Evolutionary conservation across 2,888 invertebrate species (phyloP).

Genomic region (Nomada hirtipes): DNA sequence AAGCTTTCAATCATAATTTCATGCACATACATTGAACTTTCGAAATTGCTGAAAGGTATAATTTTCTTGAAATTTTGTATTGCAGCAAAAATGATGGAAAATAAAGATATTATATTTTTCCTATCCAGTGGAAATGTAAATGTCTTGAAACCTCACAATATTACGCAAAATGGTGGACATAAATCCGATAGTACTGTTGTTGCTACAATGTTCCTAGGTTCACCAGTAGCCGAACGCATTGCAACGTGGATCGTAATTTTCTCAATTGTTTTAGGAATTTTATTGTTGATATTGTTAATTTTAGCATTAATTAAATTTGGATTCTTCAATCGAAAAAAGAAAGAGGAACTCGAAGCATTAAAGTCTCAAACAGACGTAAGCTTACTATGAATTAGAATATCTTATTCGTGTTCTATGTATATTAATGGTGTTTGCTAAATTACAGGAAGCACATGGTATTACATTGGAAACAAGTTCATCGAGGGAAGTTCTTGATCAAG

Average conservation of each 20-base stretch:
- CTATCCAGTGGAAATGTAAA: constrained; percentile 78
- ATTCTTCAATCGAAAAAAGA: constrained; percentile 79
- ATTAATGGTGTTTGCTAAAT: constrained; percentile 17
- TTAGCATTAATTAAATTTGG: constrained; percentile 77
- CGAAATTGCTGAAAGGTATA: not conserved
- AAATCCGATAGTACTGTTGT: constrained; percentile 76
- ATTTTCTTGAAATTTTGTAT: constrained; percentile 15
- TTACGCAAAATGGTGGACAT: constrained; percentile 71
- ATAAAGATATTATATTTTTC: constrained; percentile 81
- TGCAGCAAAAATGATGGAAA: constrained; percentile 63
- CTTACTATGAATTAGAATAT: constrained; percentile 13
- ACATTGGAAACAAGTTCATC: constrained; percentile 65
- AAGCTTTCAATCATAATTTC: constrained; percentile 48
- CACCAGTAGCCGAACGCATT: constrained; percentile 71
- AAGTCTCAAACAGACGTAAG: constrained; percentile 77
- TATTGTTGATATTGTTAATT: constrained; percentile 73
- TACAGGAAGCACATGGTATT: constrained; percentile 37
- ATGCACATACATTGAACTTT: not conserved
- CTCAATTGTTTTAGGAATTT: constrained; percentile 77
- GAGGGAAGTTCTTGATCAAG: constrained; percentile 55
- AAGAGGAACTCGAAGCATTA: constrained; percentile 74
- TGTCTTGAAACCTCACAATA: constrained; percentile 72
- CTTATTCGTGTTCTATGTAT: not conserved
- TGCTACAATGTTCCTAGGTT: constrained; percentile 82
- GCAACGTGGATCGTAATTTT: constrained; percentile 77